phyloP scores from a whole-genome alignment of 2,888 invertebrate genomes.

The Nasonovia ribisnigri region DNA sequence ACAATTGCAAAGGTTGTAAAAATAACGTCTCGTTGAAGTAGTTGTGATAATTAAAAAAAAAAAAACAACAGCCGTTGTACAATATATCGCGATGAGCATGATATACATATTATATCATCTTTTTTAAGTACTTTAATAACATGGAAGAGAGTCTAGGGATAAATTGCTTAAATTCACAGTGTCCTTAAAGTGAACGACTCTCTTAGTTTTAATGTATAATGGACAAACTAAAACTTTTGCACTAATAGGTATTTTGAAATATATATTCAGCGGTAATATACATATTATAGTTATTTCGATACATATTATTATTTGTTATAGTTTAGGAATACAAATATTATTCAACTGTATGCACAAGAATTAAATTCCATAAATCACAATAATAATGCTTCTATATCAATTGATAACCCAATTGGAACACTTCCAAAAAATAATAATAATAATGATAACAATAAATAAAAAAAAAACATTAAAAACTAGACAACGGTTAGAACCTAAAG shows the following conservation, averaged over 20 bases:
- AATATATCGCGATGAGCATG: background rate
- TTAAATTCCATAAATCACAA: background rate
- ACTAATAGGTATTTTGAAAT: background rate
- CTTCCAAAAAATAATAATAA: constrained; percentile 39
- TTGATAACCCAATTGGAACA: constrained; percentile 40
- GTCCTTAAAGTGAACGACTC: background rate
- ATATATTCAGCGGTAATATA: background rate
- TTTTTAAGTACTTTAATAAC: background rate
- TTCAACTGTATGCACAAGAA: background rate
- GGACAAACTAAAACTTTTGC: background rate
- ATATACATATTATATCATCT: background rate
- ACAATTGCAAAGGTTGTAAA: background rate
- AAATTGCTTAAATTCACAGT: background rate
- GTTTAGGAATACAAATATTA: constrained; percentile 6
- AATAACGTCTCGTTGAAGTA: background rate
- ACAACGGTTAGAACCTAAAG: constrained; percentile 37
- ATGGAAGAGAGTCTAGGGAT: background rate
- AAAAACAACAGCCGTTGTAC: background rate
- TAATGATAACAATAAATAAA: constrained; percentile 23
- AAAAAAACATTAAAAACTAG: background rate
- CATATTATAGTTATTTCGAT: background rate
- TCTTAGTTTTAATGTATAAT: background rate
- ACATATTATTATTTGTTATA: background rate
- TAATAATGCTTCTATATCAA: background rate
- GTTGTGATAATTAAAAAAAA: background rate